Evolutionary conservation across 2,797 vertebrate species (phyloP).

Genomic region (Bufotes viridis): DNA sequence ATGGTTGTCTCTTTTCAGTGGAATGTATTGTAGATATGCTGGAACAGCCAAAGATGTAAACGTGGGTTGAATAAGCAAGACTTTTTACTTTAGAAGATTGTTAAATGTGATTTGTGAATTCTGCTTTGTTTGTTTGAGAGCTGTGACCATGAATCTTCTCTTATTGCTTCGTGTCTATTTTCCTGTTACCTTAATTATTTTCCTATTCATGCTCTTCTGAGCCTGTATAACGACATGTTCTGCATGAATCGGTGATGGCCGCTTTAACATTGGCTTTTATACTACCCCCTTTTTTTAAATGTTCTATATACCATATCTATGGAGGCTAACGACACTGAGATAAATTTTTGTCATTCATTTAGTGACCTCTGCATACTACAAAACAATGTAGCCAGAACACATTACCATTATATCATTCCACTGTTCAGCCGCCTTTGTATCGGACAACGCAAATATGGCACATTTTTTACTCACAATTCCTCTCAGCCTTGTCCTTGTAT

Average conservation of each 20-base stretch:
- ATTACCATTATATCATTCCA: not conserved
- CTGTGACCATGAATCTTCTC: constrained; percentile 17
- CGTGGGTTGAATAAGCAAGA: not conserved
- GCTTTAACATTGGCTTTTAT: not conserved
- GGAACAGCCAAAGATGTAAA: not conserved
- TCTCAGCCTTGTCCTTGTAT: not conserved
- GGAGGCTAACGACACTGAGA: not conserved
- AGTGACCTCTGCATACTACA: not conserved
- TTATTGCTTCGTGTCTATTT: not conserved
- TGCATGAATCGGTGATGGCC: not conserved
- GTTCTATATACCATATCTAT: not conserved
- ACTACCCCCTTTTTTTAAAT: not conserved
- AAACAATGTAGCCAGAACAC: not conserved
- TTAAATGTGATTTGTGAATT: not conserved
- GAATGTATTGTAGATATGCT: not conserved
- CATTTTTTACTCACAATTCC: not conserved
- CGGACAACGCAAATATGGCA: not conserved
- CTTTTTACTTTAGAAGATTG: not conserved
- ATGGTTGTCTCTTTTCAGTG: not conserved
- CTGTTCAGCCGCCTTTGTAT: not conserved
- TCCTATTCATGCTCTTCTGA: not conserved
- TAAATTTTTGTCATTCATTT: not conserved
- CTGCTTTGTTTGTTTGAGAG: constrained; percentile 19
- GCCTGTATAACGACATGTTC: not conserved
- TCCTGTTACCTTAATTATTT: constrained; percentile 15